These are phyloP conservation scores for Toxostoma redivivum DNA, from an alignment of 2,113 vertebrate genomes.

Conservation along the genomic window DNA sequence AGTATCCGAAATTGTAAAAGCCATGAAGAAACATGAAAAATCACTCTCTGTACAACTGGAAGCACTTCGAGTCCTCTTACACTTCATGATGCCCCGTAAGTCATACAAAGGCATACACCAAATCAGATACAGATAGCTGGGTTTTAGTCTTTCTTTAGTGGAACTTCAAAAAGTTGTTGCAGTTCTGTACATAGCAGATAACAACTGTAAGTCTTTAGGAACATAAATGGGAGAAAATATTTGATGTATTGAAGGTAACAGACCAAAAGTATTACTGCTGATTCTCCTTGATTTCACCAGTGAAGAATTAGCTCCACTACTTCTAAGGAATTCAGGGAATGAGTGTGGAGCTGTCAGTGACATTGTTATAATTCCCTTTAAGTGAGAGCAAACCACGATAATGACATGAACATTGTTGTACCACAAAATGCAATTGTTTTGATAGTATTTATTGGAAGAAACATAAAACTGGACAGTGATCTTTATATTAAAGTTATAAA, in stretches of 20 bases:
- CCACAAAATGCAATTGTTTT: background rate
- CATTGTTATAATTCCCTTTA: background rate
- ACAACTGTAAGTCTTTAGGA: background rate
- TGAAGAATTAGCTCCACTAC: background rate
- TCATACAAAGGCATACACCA: background rate
- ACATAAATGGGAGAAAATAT: background rate
- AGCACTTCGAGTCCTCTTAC: conserved; percentile 83
- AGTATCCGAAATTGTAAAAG: conserved; percentile 78
- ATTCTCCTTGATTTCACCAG: background rate
- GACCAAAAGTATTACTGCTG: background rate
- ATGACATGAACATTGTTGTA: background rate
- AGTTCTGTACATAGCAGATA: background rate
- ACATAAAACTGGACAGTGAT: background rate
- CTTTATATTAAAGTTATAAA: background rate
- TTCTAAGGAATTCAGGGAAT: background rate
- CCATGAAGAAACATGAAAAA: conserved; percentile 84
- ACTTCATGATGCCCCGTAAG: conserved; percentile 83
- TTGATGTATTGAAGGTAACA: background rate
- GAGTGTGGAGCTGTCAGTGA: background rate
- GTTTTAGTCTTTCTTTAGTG: background rate
- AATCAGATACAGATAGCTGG: background rate
- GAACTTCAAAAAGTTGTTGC: background rate
- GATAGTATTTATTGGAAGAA: background rate
- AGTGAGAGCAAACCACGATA: background rate
- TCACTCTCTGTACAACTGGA: conserved; percentile 84